Evolutionary conservation across 2,113 vertebrate genomes (phyloP), one percentile per base, ranked within the genome.

Genomic region (Pandion haliaetus): DNA sequence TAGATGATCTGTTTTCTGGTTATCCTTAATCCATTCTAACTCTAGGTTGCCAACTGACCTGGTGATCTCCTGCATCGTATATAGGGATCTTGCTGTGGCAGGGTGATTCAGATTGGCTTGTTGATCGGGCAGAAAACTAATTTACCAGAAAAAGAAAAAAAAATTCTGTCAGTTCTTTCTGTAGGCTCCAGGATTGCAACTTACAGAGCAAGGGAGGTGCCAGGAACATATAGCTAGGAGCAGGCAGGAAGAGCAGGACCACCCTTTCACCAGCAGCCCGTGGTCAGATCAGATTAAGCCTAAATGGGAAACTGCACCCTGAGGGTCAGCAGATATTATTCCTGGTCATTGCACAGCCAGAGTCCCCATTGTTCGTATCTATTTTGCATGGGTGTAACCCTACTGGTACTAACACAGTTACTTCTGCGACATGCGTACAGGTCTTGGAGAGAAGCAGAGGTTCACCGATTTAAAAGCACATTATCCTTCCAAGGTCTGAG

Each of bases 281-380:
- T 0, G 0, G 61, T 95, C 52, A 86, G 65, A 94, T 96, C 94
- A 96, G 93, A 95, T 96, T 91, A 96, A 97, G 66, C 31, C 34
- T 84, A 72, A 91, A 96, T 95, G 96, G 95, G 95, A 96, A 97
- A 87, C 95, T 96, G 93, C 90, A 95, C 95, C 96, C 93, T 82
- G 73, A 82, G 96, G 91, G 94, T 94, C 97, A 96, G 52, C 52
- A 95, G 91, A 95, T 97, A 95, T 47, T 82, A 92, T n/a, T 95
- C 72, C 72, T 96, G 83, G 94, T 87, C 83, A 72, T 49, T 92
- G 81, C 28, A 3, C 47, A 86, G 92, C 72, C 76, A 2, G 1
- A n/a, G 38, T 81, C 91, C 86, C 81, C 86, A 93, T 95, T 95
- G 93, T 96, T 95, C 10, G 0, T 47, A 44, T 57, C 88, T 94